Evolutionary conservation across 2,113 vertebrate genomes (phyloP), one percentile per base, ranked within the genome.

Genomic region (Archocentrus centrarchus): DNA sequence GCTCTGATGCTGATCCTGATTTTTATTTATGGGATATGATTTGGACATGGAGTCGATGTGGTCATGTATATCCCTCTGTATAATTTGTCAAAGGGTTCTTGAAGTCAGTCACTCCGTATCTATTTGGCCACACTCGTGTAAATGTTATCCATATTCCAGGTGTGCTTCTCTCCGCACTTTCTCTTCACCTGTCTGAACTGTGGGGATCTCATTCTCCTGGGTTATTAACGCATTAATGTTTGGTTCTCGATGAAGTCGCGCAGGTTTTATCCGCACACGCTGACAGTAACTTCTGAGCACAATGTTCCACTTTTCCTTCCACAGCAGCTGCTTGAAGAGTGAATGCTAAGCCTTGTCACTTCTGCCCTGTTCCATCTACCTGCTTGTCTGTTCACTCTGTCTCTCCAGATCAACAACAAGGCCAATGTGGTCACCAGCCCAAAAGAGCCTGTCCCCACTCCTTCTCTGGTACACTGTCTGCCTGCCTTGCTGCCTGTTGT

Each of bases 351-450:
- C 86, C 90, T 85, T 90, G 86, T 90, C 79, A 92, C 86, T 66
- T 91, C 76, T 92, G 86, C 78, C 89, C 85, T 92, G 89, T 93
- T 87, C 63, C 66, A 85, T 92, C 84, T 90, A 79, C 88, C 84
- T 89, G 47, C 80, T 68, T 83, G 83, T 91, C 81, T 94, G 85
- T 92, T 96, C 97, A 96, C 95, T 95, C 83, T 92, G 89, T 93
- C 95, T 88, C 96, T 97, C 95, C 97, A 99, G 97, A 98, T 99
- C 97, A 99, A 98, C 97, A 99, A 96, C 98, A 99, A 98, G 98
- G 95, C 97, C 95, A 98, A 98, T 97, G 97, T 99, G 96, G 96
- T 98, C 96, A 98, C 96, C 96, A 98, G 97, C 96, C 96, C 97
- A 94, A 98, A 98, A 98, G 97, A 99, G 96, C 96, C 97, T 94